Evolutionary conservation across 2,888 invertebrate genomes (phyloP).

Genomic region (Pyrgus malvae): DNA sequence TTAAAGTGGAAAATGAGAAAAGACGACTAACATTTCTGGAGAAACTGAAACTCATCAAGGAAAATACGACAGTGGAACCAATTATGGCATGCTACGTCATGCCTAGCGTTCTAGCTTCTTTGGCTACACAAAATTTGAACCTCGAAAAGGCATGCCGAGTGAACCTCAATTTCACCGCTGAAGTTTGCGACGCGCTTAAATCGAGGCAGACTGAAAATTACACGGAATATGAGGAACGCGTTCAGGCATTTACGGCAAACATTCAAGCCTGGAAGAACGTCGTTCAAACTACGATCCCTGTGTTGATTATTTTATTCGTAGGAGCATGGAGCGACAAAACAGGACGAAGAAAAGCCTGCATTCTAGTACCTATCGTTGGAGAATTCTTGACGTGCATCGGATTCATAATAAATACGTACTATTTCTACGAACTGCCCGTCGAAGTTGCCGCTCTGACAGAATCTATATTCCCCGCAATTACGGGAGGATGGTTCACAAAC

Average conservation of each 20-base stretch:
- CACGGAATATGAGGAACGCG: slow-evolving; percentile 80
- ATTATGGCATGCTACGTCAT: slow-evolving; percentile 82
- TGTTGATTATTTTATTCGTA: slow-evolving; percentile 89
- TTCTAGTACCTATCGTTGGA: slow-evolving; percentile 90
- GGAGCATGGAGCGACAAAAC: slow-evolving; percentile 90
- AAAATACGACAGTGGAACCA: slow-evolving; percentile 87
- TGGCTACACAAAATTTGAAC: slow-evolving; percentile 91
- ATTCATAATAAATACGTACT: slow-evolving; percentile 89
- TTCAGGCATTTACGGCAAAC: slow-evolving; percentile 87
- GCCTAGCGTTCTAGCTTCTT: slow-evolving; percentile 84
- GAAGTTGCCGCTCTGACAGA: slow-evolving; percentile 90
- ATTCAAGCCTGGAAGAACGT: slow-evolving; percentile 93
- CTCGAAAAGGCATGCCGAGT: slow-evolving; percentile 93
- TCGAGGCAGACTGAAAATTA: slow-evolving; percentile 85
- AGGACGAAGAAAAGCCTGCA: slow-evolving; percentile 88
- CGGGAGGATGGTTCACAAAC: slow-evolving; percentile 94
- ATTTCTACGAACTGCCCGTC: slow-evolving; percentile 89
- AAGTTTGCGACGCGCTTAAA: slow-evolving; percentile 88
- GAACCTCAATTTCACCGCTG: slow-evolving; percentile 86
- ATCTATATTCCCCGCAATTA: slow-evolving; percentile 89
- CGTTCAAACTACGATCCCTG: slow-evolving; percentile 90
- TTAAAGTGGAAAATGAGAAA: slow-evolving; percentile 39
- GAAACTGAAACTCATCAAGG: slow-evolving; percentile 61
- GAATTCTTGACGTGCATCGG: slow-evolving; percentile 90
- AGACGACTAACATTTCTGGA: slow-evolving; percentile 47